Evolutionary conservation across 2,888 invertebrate genomes (phyloP).

Genomic region (Eupithecia subfuscata): DNA sequence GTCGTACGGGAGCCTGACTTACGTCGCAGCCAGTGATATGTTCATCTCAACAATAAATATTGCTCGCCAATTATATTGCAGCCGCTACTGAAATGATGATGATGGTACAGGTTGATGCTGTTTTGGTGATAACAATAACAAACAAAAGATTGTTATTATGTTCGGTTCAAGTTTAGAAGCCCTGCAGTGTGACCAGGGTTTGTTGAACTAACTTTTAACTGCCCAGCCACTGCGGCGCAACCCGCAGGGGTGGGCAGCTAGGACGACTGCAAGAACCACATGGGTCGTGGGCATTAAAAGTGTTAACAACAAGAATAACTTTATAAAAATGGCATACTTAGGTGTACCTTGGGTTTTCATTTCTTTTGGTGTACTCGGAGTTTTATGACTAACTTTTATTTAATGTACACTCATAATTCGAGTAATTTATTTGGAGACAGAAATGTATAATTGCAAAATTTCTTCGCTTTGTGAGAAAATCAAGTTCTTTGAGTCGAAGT

Average conservation of each 20-base stretch:
- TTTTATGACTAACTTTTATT: background rate
- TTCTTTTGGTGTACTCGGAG: background rate
- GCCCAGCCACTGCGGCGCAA: too few relatives aligned
- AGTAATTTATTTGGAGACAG: background rate
- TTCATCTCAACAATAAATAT: constrained; percentile 83
- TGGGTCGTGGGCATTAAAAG: too few relatives aligned
- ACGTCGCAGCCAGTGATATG: constrained; percentile 78
- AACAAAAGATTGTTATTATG: background rate
- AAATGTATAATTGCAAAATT: background rate
- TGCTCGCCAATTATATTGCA: constrained; percentile 76
- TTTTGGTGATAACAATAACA: background rate
- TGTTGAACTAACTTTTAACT: too few relatives aligned
- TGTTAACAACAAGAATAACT: background rate
- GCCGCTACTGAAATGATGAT: constrained; percentile 51
- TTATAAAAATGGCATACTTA: too few relatives aligned
- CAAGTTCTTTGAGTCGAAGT: too few relatives aligned
- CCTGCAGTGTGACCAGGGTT: too few relatives aligned
- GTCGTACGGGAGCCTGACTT: constrained; percentile 80
- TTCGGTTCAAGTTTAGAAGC: too few relatives aligned
- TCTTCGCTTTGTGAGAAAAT: too few relatives aligned
- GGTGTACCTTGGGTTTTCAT: background rate
- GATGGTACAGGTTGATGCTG: constrained; percentile 29
- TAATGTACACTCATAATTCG: background rate
- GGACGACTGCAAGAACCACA: too few relatives aligned
- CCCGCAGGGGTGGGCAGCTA: too few relatives aligned